Evolutionary conservation across 1,140 invertebrate species (phyloP), one percentile per base, ranked within the genome.

Genomic region (Zaprionus taronus): DNA sequence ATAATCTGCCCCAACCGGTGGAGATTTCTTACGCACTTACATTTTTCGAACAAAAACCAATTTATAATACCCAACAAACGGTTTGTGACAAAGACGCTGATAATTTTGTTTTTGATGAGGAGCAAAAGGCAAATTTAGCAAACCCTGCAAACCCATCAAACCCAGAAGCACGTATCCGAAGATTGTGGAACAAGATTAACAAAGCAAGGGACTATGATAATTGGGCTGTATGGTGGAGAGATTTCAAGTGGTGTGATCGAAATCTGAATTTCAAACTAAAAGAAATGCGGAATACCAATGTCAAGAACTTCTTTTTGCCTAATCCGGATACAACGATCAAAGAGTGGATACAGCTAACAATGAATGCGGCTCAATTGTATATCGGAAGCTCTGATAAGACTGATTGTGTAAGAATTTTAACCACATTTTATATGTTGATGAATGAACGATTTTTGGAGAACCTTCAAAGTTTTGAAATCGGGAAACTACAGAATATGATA

Each of bases 41-140:
- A 20, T 87, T 89, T 60, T 87, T 81, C n/a, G 71, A 83, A 31
- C 80, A 86, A 11, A 60, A 65, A 17, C 83, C 83, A 2, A 69
- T 64, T 20, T 87, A 87, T 67, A 70, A 69, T n/a, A 83, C 83
- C 11, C 41, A 47, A 47, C 41, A 47, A 47, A n/a, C 7, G 7
- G n/a, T n/a, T 47, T n/a, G 38, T 41, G n/a, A 7, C n/a, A 17
- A 17, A 4, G n/a, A 7, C 62, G 17, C 41, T 63, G 2, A 56
- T 38, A 51, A 24, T 22, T 20, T 51, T 12, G 20, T 12, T 51
- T 11, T 11, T 24, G 41, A 47, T 47, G n/a, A 47, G 17, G 2
- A 9, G 41, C 5, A 47, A 9, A 47, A 47, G 17, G 2, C 41
- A 7, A 17, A 47, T 47, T 3, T 47, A 17, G n/a, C 1, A 47